Evolutionary conservation across 2,113 vertebrate genomes (phyloP), one percentile per base, ranked within the genome.

Genomic region (Redunca redunca): DNA sequence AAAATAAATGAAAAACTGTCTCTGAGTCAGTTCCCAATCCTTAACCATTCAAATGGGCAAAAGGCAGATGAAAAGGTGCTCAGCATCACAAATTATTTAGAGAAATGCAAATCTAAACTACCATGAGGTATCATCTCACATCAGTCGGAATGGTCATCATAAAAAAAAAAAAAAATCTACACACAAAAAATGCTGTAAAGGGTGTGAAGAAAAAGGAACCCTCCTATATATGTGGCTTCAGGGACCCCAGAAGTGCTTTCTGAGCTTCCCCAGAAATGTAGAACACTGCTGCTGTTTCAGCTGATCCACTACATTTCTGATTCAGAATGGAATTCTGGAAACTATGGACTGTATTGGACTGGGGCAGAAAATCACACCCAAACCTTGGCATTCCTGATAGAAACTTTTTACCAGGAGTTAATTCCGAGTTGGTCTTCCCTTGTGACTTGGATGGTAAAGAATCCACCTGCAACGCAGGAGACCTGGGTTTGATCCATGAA

Each of bases 181-280:
- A 71, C 9, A 36, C 17, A 71, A 12, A 40, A 40, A 36, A 2
- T 12, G 5, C 19, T 36, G 67, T 2, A 40, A 71, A 71, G 19
- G 19, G 1, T 12, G 19, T 71, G 19, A n/a, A 40, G 17, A 12
- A 71, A 71, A 40, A 10, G n/a, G 67, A 71, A 12, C 17, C 5
- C 5, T 23, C n/a, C n/a, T 40, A 23, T 11, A 40, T 5, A 23
- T 0, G 5, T 36, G 36, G 60, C 80, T 62, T 57, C 5, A 25
- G 87, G 60, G 58, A 57, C 92, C 40, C 86, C 57, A 46, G 52
- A 88, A 97, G 96, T 97, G 97, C 97, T 96, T 98, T 96, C 36
- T 26, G 25, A 83, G 64, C 48, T 77, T 89, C 28, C 58, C 43
- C 50, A 36, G 4, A 67, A 48, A 28, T 23, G 33, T 25, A 33